Evolutionary conservation across 2,113 vertebrate species (phyloP).

Genomic region (Halcyon senegalensis): DNA sequence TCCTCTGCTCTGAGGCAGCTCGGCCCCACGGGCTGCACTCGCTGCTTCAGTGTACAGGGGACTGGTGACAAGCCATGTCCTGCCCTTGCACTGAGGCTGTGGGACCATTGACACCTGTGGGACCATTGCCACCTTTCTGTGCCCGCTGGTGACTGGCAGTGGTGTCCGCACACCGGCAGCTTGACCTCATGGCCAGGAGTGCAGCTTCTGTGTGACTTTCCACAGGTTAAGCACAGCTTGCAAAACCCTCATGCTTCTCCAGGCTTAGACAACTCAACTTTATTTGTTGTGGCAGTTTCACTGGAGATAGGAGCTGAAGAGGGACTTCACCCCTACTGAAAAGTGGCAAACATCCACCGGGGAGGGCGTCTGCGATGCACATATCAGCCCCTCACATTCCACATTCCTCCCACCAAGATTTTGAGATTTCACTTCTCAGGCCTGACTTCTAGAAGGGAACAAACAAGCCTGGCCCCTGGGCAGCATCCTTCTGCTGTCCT

Average conservation of each 20-base stretch:
- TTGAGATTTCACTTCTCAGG: not conserved
- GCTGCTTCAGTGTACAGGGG: rapidly evolving
- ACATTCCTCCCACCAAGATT: not conserved
- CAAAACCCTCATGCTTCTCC: not conserved
- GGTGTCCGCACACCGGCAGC: not conserved
- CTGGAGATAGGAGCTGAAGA: not conserved
- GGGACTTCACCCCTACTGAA: not conserved
- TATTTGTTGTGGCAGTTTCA: not conserved
- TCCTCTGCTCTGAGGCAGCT: not conserved
- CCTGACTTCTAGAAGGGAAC: not conserved
- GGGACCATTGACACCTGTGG: not conserved
- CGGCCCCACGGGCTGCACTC: rapidly evolving
- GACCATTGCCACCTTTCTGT: not conserved
- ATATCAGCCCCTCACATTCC: not conserved
- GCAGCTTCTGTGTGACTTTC: not conserved
- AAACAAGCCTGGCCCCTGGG: not conserved
- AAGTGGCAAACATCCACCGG: not conserved
- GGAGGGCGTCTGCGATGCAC: not conserved
- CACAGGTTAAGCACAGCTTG: not conserved
- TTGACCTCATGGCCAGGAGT: not conserved
- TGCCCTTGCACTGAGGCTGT: not conserved
- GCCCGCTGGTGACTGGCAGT: not conserved
- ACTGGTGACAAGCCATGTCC: rapidly evolving
- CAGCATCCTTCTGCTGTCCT: not conserved
- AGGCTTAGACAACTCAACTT: not conserved